Conservation (phyloP, 2,113 vertebrate genomes). For the Dendrocopos noguchii region DNA sequence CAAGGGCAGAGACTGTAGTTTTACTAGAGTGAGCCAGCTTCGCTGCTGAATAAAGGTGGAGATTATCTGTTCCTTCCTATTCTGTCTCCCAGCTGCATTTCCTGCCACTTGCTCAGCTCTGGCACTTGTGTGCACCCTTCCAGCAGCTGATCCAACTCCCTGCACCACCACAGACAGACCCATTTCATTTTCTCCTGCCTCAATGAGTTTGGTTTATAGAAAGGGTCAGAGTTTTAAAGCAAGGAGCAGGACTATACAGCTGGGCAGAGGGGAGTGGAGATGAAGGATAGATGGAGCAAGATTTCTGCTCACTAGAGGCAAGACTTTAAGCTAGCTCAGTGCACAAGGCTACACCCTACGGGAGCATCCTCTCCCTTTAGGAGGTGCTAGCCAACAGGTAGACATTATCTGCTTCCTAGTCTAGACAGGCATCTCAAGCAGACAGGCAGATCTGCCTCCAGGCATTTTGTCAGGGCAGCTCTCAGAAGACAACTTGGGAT, state of each 20-base stretch:
- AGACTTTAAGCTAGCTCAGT: neutral
- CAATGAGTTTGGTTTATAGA: neutral
- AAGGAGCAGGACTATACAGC: neutral
- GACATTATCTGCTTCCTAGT: constrained; percentile 53
- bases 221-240: neutral
- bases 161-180: neutral
- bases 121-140: neutral
- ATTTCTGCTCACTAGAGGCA: neutral
- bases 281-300: neutral
- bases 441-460: constrained; percentile 37
- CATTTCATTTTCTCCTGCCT: neutral
- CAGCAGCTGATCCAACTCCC: neutral
- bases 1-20: neutral
- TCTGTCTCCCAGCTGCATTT: neutral
- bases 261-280: neutral
- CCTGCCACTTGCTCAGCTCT: neutral
- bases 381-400: constrained; percentile 27
- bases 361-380: neutral
- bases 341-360: neutral
- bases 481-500: constrained; percentile 44
- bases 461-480: constrained; percentile 32
- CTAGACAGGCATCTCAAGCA: constrained; percentile 56
- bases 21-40: neutral
- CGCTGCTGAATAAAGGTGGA: neutral
- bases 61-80: neutral